These are phyloP conservation scores for Calyptomena viridis DNA, from an alignment of 2,113 vertebrate species.

Conservation along the genomic window DNA sequence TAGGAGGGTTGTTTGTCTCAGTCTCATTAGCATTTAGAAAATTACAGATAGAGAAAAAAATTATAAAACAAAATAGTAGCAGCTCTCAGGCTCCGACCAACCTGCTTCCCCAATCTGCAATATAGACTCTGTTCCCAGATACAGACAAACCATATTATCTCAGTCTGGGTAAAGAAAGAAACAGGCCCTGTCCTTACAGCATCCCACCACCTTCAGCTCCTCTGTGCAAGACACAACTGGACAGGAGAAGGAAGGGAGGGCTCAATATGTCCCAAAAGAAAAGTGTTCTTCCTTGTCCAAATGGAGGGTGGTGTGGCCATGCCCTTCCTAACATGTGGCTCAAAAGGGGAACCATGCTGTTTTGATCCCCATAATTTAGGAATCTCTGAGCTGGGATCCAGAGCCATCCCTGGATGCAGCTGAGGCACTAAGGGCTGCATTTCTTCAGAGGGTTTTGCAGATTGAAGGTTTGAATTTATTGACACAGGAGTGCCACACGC, in stretches of 20 bases:
- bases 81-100: neutral
- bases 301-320: neutral
- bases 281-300: neutral
- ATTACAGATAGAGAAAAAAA: neutral
- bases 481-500: neutral
- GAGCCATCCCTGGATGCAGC: neutral
- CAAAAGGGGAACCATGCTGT: rapidly evolving
- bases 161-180: neutral
- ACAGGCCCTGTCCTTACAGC: neutral
- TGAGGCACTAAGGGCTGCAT: rapidly evolving
- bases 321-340: neutral
- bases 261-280: neutral
- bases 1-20: neutral
- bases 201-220: neutral
- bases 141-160: neutral
- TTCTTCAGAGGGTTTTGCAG: neutral
- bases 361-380: neutral
- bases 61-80: neutral
- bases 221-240: neutral
- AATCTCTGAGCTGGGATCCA: neutral
- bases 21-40: neutral
- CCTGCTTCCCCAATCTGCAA: neutral
- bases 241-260: neutral
- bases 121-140: neutral
- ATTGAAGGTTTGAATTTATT: neutral